Conservation (phyloP, 2,797 vertebrate genomes). For the Pangasius mekongensis region DNA sequence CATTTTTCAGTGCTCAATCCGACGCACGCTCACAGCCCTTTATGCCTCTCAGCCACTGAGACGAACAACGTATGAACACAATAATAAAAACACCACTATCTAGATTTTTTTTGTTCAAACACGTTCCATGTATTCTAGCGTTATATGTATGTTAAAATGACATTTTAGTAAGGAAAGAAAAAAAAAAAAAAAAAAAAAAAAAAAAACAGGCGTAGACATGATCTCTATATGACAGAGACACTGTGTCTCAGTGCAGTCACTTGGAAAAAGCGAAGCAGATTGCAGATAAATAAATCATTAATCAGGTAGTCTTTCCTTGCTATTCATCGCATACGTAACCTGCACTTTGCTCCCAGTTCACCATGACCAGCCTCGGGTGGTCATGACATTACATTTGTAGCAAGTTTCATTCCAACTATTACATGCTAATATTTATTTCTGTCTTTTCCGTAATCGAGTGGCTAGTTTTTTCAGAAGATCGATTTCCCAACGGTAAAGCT, state of each 20-base stretch:
- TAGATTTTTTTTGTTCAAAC: background rate
- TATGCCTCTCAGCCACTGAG: background rate
- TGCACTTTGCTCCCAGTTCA: conserved; percentile 67
- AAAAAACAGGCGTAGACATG: background rate
- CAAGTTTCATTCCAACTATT: background rate
- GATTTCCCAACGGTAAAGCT: background rate
- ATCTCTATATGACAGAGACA: background rate
- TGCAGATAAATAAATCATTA: background rate
- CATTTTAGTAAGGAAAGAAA: no score
- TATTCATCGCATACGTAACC: conserved; percentile 61
- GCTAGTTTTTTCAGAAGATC: background rate
- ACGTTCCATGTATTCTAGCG: no score
- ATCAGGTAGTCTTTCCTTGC: background rate
- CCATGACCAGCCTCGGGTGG: conserved; percentile 66
- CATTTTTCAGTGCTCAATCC: background rate
- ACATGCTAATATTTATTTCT: background rate
- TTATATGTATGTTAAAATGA: background rate
- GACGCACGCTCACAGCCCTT: background rate
- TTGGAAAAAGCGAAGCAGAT: background rate
- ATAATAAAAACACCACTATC: background rate
- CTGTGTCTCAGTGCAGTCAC: background rate
- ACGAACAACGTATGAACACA: background rate
- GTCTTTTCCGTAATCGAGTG: background rate
- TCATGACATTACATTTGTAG: background rate
- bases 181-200: no score